phyloP scores from a whole-genome alignment of 2,797 vertebrate genomes.

The Anas bernieri region DNA sequence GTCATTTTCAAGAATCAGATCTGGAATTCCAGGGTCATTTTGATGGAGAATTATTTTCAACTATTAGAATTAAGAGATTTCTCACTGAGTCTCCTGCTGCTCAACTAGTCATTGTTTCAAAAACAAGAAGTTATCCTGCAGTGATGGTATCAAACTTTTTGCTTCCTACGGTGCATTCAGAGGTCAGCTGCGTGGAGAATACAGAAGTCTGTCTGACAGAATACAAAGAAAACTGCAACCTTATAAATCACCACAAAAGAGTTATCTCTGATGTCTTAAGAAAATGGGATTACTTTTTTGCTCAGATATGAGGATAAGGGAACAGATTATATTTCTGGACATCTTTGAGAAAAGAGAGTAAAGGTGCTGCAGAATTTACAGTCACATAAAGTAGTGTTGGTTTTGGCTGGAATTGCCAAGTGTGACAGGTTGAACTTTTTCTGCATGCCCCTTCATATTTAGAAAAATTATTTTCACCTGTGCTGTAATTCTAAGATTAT shows the following conservation, averaged over 20 bases:
- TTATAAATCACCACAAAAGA: background rate
- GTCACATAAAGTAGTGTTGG: background rate
- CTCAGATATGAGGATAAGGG: conserved; percentile 7
- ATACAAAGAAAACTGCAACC: conserved; percentile 14
- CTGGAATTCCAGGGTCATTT: background rate
- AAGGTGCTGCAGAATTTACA: background rate
- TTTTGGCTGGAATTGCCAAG: background rate
- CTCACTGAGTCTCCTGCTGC: conserved; percentile 8
- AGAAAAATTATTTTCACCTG: background rate
- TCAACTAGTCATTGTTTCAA: background rate
- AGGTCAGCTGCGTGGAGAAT: conserved; percentile 33
- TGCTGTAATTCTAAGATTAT: background rate
- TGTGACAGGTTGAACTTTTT: background rate
- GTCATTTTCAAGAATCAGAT: conserved; percentile 2
- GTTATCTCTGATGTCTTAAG: background rate
- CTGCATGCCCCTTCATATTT: background rate
- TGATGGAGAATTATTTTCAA: conserved; percentile 15
- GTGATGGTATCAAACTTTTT: conserved; percentile 37
- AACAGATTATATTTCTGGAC: conserved; percentile 15
- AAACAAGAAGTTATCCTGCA: conserved; percentile 27
- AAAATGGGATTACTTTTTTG: conserved; percentile 7
- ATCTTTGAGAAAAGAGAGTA: conserved; percentile 1
- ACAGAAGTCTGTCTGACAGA: background rate
- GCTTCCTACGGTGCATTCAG: conserved; percentile 12
- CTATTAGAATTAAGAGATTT: conserved; percentile 36